phyloP scores from a whole-genome alignment of 2,797 vertebrate species.

The Pempheris klunzingeri region DNA sequence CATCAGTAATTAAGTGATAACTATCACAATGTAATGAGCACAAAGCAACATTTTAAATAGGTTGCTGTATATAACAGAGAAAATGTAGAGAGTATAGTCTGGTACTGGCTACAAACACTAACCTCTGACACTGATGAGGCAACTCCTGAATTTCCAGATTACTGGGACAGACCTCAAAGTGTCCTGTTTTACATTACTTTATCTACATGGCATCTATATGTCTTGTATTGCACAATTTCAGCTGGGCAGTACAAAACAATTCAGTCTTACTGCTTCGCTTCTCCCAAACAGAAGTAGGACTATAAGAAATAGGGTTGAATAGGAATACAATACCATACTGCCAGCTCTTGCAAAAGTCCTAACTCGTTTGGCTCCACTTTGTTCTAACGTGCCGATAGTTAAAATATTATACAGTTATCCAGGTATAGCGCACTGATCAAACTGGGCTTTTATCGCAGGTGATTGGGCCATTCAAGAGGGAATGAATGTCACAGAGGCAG shows the following conservation, averaged over 20 bases:
- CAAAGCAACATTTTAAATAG: neutral
- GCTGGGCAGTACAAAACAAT: conserved; percentile 31
- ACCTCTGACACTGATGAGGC: neutral
- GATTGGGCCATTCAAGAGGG: conserved; percentile 6
- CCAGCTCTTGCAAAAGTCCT: conserved; percentile 56
- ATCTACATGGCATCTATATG: neutral
- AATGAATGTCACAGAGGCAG: conserved; percentile 7
- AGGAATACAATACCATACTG: conserved; percentile 73
- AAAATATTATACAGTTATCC: conserved; percentile 43
- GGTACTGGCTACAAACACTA: too few species aligned
- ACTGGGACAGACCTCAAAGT: neutral
- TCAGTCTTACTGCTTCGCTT: conserved; percentile 56
- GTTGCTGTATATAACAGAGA: neutral
- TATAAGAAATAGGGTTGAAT: conserved; percentile 59
- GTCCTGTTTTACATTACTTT: conserved; percentile 1
- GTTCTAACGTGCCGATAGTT: conserved; percentile 61
- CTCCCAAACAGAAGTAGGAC: conserved; percentile 59
- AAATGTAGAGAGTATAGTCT: neutral
- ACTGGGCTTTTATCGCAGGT: neutral
- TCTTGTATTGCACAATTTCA: conserved; percentile 42
- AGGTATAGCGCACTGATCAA: conserved; percentile 3
- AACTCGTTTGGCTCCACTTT: conserved; percentile 70
- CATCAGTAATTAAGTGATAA: neutral
- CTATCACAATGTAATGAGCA: neutral
- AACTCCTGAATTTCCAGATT: conserved; percentile 19